Evolutionary conservation across 64 coral and sea anemone species (phyloP).

Genomic region (Stichodactyla helianthus): DNA sequence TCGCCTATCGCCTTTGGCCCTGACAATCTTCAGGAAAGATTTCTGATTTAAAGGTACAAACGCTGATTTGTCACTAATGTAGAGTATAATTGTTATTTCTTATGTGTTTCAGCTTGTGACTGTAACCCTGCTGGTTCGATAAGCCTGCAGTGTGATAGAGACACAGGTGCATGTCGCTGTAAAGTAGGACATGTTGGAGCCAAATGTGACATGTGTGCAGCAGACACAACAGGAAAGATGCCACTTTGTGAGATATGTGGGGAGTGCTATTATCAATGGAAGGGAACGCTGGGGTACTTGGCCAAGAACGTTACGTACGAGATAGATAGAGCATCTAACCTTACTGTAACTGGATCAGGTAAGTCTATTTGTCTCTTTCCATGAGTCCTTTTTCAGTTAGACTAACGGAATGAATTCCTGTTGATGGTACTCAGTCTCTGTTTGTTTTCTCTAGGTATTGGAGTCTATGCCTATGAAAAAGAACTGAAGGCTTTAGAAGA

Average conservation of each 20-base stretch:
- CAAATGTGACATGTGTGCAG: constrained; percentile 76
- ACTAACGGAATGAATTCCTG: background rate
- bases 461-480: constrained; percentile 55
- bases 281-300: constrained; percentile 47
- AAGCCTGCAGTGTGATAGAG: constrained; percentile 59
- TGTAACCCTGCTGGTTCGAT: constrained; percentile 74
- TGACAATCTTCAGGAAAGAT: background rate
- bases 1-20: background rate
- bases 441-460: constrained; percentile 1
- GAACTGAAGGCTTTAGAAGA: constrained; percentile 67
- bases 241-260: constrained; percentile 77
- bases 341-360: constrained; percentile 26
- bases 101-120: constrained; percentile 50
- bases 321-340: constrained; percentile 41
- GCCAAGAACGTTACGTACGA: constrained; percentile 66
- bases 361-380: background rate
- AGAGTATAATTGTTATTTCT: background rate
- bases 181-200: constrained; percentile 62
- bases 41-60: too few species aligned
- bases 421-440: background rate
- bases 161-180: constrained; percentile 73
- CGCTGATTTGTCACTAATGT: too few species aligned
- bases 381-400: background rate
- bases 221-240: constrained; percentile 68
- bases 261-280: constrained; percentile 85